Percentiles rank a stretch among this genome's conserved stretches.
These are phyloP conservation scores for Dolichopus griseipennis DNA, from an alignment of 2,888 invertebrate genomes.

Conservation along the genomic window DNA sequence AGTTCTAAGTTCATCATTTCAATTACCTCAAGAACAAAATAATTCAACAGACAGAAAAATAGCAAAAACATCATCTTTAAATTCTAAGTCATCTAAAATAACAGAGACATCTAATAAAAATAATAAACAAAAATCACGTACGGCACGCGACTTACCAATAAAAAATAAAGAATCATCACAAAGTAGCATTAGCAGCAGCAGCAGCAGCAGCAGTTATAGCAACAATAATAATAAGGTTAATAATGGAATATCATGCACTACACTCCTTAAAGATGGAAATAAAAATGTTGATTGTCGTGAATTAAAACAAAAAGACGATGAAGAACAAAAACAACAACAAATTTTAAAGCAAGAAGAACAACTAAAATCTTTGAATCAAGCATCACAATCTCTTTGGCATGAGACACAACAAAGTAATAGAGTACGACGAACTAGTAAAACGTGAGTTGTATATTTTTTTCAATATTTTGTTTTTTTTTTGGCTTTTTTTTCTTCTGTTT, in stretches of 20 bases:
- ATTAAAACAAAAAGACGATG: background rate
- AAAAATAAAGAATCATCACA: background rate
- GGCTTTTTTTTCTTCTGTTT: too few relatives aligned
- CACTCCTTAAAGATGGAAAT: background rate
- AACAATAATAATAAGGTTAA: background rate
- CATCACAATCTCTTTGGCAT: background rate
- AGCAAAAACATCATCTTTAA: conserved; percentile 18
- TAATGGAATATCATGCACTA: background rate
- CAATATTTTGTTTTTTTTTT: too few relatives aligned
- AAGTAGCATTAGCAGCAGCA: background rate
- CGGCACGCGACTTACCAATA: conserved; percentile 19
- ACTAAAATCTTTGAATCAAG: background rate
- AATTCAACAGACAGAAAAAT: conserved; percentile 15
- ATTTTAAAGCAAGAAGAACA: background rate
- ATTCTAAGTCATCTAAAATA: conserved; percentile 14
- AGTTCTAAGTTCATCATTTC: background rate
- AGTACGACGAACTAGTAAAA: conserved; percentile 1
- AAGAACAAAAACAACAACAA: background rate
- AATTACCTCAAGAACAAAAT: conserved; percentile 12
- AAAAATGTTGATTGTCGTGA: background rate
- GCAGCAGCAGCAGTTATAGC: background rate
- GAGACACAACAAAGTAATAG: background rate
- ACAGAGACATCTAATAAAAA: conserved; percentile 16
- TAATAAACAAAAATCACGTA: conserved; percentile 21
- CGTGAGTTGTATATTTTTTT: conserved; percentile 31